Conservation (phyloP, 2,888 invertebrate species). For the Acanthopleura granulata region DNA sequence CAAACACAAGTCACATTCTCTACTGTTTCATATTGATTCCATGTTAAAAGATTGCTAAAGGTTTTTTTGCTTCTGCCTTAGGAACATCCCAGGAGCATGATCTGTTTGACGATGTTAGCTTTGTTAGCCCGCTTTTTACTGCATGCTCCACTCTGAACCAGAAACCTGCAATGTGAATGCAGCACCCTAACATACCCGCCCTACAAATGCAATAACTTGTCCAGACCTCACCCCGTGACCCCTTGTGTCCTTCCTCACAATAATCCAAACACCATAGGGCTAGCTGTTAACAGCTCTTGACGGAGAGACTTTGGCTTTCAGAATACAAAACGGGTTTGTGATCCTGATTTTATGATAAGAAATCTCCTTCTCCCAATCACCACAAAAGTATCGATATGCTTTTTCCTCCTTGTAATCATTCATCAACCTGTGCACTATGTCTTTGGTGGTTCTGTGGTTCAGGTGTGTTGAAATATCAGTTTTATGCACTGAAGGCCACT, state of each 20-base stretch:
- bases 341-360: constrained; percentile 24
- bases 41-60: neutral
- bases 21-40: no score
- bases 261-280: constrained; percentile 32
- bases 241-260: constrained; percentile 23
- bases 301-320: constrained; percentile 32
- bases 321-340: constrained; percentile 24
- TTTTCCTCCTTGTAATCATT: constrained; percentile 36
- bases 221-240: constrained; percentile 15
- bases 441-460: constrained; percentile 22
- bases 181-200: constrained; percentile 22
- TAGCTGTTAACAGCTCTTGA: constrained; percentile 32
- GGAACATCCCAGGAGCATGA: constrained; percentile 11
- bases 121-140: constrained; percentile 3
- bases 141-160: constrained; percentile 4
- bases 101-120: neutral
- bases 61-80: neutral
- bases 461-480: constrained; percentile 31
- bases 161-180: constrained; percentile 11
- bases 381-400: constrained; percentile 30
- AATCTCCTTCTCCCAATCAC: constrained; percentile 34
- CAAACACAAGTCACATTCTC: no score
- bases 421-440: constrained; percentile 25
- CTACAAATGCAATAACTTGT: constrained; percentile 31
- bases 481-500: constrained; percentile 32